Percentiles rank a stretch among this genome's conserved stretches.
Evolutionary conservation across 2,888 invertebrate species (phyloP).

Genomic region (Phymatocera aterrima): DNA sequence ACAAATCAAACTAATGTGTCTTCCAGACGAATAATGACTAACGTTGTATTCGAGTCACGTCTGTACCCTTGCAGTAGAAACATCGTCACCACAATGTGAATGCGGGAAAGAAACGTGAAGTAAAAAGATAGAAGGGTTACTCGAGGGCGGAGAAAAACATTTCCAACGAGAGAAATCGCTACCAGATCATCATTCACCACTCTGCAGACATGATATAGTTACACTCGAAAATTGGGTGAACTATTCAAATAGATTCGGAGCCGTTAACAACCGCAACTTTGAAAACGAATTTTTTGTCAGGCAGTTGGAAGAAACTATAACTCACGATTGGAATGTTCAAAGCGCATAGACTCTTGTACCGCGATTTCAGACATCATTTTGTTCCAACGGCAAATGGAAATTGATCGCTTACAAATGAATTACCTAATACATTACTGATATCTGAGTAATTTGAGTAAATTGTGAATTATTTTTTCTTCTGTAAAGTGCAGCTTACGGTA

Average conservation of each 20-base stretch:
- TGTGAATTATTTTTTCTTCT: not conserved
- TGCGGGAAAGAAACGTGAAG: not conserved
- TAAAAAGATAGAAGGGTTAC: not conserved
- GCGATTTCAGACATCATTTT: no score
- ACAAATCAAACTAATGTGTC: constrained; percentile 6
- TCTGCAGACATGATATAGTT: not conserved
- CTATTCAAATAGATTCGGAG: not conserved
- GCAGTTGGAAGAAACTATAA: no score
- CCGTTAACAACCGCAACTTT: no score
- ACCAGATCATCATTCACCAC: not conserved
- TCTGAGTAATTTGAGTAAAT: no score
- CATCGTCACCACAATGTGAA: constrained; percentile 11
- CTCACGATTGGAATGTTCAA: no score
- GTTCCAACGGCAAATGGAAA: no score
- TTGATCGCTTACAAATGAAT: no score
- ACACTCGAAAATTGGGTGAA: not conserved
- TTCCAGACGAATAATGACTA: not conserved
- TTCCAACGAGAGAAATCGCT: not conserved
- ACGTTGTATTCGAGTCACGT: constrained; percentile 7
- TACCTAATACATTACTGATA: no score
- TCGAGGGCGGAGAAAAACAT: not conserved
- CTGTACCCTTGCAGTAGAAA: constrained; percentile 17
- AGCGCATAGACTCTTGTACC: no score
- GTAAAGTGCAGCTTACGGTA: not conserved
- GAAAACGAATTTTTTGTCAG: no score